Conservation (phyloP, 2,113 vertebrate species). For the Chamaetylas fuelleborni region DNA sequence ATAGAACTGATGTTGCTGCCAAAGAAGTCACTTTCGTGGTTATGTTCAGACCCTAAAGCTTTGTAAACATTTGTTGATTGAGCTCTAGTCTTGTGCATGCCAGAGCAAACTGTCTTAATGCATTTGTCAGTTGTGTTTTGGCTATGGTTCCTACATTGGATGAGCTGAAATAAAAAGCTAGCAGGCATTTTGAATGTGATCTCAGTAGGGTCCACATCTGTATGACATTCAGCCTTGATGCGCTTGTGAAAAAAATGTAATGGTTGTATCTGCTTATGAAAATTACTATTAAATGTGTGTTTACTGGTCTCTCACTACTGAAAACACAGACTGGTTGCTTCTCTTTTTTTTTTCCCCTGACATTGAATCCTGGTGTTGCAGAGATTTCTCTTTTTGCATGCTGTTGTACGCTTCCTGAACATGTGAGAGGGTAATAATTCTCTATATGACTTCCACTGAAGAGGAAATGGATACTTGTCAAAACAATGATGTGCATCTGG, state of each 20-base stretch:
- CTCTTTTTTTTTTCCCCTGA: neutral
- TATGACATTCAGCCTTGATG: neutral
- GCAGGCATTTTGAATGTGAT: neutral
- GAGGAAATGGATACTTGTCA: constrained; percentile 41
- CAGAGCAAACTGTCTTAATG: neutral
- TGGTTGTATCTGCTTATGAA: neutral
- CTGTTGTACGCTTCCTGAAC: constrained; percentile 18
- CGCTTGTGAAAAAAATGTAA: neutral
- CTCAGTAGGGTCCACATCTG: neutral
- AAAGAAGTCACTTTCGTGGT: neutral
- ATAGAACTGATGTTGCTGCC: neutral
- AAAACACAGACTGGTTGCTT: neutral
- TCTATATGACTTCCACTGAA: constrained; percentile 15
- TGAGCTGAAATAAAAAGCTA: neutral
- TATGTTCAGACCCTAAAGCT: neutral
- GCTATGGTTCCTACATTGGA: neutral
- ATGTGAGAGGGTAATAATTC: neutral
- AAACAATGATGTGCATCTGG: neutral
- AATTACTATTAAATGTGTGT: neutral
- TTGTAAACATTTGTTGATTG: neutral
- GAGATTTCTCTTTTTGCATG: neutral
- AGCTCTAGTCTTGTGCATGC: neutral
- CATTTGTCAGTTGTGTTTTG: neutral
- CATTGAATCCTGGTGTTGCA: neutral
- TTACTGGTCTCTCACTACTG: neutral